These are phyloP conservation scores for Patella caerulea DNA, from an alignment of 2,888 invertebrate genomes.

Conservation along the genomic window DNA sequence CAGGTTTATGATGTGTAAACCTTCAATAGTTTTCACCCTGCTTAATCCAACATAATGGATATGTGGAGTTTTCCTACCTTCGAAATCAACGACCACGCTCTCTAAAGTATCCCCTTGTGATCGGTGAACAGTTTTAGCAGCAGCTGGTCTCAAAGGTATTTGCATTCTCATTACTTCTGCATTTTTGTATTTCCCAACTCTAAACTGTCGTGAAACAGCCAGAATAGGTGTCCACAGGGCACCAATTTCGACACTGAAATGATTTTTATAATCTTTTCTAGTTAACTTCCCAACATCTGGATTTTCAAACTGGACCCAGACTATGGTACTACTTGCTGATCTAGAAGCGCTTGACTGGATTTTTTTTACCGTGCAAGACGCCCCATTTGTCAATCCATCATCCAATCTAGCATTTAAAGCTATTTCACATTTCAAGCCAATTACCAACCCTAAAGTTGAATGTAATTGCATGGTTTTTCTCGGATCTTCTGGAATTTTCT, in stretches of 20 bases:
- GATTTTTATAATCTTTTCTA: not conserved
- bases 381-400: constrained; percentile 4
- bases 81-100: not conserved
- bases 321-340: not conserved
- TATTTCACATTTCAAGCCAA: too few species aligned
- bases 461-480: too few species aligned
- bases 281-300: not conserved
- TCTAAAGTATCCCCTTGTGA: constrained; percentile 6
- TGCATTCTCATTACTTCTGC: too few species aligned
- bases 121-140: constrained; percentile 17
- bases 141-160: not conserved
- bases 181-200: not conserved
- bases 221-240: too few species aligned
- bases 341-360: too few species aligned
- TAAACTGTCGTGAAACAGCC: too few species aligned
- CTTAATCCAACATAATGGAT: not conserved
- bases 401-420: too few species aligned
- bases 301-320: not conserved
- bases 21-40: constrained; percentile 27
- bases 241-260: not conserved
- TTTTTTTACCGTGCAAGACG: constrained; percentile 20
- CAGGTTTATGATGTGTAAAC: not conserved
- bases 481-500: too few species aligned
- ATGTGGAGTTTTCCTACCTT: too few species aligned
- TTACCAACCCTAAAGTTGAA: too few species aligned